phyloP scores from a whole-genome alignment of 2,888 invertebrate species.

The Agonopterix arenella region DNA sequence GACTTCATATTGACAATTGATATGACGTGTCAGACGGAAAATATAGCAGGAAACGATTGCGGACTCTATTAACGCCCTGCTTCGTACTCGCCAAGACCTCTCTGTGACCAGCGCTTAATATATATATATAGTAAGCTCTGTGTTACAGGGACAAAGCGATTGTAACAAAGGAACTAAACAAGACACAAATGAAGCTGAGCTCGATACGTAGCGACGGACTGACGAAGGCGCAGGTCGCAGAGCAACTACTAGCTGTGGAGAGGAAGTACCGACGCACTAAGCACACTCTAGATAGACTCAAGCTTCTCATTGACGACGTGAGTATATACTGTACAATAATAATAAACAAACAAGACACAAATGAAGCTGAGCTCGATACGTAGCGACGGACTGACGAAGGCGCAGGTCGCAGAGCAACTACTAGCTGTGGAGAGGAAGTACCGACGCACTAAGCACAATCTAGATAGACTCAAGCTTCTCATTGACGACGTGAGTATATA shows the following conservation, averaged over 20 bases:
- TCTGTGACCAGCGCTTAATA: too few species aligned
- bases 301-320: constrained; percentile 49
- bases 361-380: constrained; percentile 54
- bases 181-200: constrained; percentile 53
- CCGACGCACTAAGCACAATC: constrained; percentile 30
- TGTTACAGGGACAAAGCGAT: constrained; percentile 40
- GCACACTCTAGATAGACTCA: constrained; percentile 30
- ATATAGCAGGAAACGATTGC: too few species aligned
- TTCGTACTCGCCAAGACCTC: too few species aligned
- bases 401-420: constrained; percentile 44
- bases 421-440: constrained; percentile 39
- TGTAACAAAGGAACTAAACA: constrained; percentile 59
- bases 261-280: constrained; percentile 38
- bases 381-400: constrained; percentile 48
- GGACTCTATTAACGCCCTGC: too few species aligned
- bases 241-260: constrained; percentile 38
- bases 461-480: constrained; percentile 33
- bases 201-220: constrained; percentile 53
- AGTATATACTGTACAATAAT: constrained; percentile 9
- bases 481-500: constrained; percentile 46
- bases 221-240: constrained; percentile 45
- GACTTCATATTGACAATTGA: too few species aligned
- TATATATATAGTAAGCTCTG: too few species aligned
- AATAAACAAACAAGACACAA: constrained; percentile 52
- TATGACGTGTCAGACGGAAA: too few species aligned